phyloP scores from a whole-genome alignment of 2,797 vertebrate genomes.

The Hephaestus fuliginosus region DNA sequence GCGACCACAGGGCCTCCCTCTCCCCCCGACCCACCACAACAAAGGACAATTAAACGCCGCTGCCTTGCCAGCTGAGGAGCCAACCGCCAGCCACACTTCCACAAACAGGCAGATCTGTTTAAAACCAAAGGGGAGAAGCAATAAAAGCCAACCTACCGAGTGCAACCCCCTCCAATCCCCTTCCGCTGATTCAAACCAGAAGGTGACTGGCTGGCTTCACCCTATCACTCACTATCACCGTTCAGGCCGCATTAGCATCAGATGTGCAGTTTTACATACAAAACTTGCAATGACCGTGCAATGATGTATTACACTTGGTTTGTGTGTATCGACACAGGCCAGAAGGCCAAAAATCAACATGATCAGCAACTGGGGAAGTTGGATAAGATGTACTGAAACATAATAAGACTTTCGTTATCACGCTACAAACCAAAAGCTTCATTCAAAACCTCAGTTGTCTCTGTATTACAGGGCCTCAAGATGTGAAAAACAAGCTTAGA shows the following conservation, averaged over 20 bases:
- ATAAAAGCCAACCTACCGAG: constrained; percentile 84
- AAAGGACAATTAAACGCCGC: constrained; percentile 88
- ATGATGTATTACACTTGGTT: constrained; percentile 26
- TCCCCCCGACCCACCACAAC: constrained; percentile 83
- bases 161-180: constrained; percentile 72
- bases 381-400: constrained; percentile 1
- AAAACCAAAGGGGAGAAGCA: constrained; percentile 86
- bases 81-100: constrained; percentile 89
- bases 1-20: constrained; percentile 78
- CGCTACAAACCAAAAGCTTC: not conserved
- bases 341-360: constrained; percentile 17
- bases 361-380: constrained; percentile 5
- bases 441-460: constrained; percentile 6
- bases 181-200: constrained; percentile 87
- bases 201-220: constrained; percentile 77
- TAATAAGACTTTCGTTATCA: not conserved
- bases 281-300: constrained; percentile 16
- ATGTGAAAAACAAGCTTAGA: constrained; percentile 22
- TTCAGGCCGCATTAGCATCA: constrained; percentile 62
- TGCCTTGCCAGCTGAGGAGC: constrained; percentile 87
- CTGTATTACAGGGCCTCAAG: constrained; percentile 41
- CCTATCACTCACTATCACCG: constrained; percentile 75
- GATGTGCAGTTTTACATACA: constrained; percentile 53
- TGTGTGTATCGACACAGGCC: not conserved
- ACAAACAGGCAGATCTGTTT: constrained; percentile 90